Evolutionary conservation across 2,888 invertebrate genomes (phyloP).

Genomic region (Parnassius apollo): DNA sequence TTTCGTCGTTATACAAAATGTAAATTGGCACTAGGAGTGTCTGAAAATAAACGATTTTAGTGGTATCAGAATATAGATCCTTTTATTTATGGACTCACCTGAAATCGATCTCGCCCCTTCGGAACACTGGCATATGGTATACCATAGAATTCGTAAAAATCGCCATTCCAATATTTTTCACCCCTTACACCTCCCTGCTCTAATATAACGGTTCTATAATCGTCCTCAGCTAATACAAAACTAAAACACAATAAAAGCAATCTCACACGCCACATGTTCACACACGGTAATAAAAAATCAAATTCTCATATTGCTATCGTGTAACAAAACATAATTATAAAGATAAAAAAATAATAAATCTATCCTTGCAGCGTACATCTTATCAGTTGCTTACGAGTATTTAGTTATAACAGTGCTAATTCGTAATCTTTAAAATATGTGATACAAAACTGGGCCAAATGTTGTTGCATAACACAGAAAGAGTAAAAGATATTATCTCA

Average conservation of each 20-base stretch:
- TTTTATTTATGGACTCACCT: slow-evolving; percentile 43
- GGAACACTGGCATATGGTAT: slow-evolving; percentile 65
- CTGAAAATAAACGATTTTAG: too few relatives aligned
- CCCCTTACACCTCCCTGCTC: slow-evolving; percentile 58
- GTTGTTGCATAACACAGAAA: background rate
- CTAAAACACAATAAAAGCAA: slow-evolving; percentile 39
- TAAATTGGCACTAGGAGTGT: too few relatives aligned
- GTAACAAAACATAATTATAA: background rate
- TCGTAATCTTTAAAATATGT: background rate
- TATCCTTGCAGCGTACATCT: background rate
- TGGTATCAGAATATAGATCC: too few relatives aligned
- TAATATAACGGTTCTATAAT: slow-evolving; percentile 45
- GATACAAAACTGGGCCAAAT: slow-evolving; percentile 1
- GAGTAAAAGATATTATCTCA: too few relatives aligned
- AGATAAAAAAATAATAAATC: background rate
- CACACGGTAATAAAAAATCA: background rate
- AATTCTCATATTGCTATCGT: background rate
- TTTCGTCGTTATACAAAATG: too few relatives aligned
- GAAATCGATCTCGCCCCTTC: slow-evolving; percentile 57
- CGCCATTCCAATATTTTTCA: slow-evolving; percentile 68
- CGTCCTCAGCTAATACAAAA: slow-evolving; percentile 38
- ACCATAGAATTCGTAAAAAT: slow-evolving; percentile 66
- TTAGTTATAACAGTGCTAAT: background rate
- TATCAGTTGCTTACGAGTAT: background rate
- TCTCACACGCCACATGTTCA: slow-evolving; percentile 45